Conservation (phyloP, 64 coral and sea anemone genomes). For the Acropora yongei region DNA sequence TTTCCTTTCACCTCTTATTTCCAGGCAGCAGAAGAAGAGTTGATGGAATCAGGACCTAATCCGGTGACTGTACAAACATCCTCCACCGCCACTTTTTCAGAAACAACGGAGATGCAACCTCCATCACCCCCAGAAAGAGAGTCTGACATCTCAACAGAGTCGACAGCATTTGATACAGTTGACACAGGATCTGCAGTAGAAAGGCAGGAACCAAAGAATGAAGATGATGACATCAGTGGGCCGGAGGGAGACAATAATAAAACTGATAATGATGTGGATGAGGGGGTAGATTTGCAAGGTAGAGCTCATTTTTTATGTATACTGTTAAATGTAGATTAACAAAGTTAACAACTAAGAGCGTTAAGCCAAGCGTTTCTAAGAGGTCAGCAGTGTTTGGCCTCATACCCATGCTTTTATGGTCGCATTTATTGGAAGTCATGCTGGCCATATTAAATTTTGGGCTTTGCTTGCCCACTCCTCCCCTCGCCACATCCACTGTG, state of each 20-base stretch:
- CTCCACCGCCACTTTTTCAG: slow-evolving; percentile 46
- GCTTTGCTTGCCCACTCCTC: no score
- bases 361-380: no score
- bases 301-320: no score
- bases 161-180: slow-evolving; percentile 5
- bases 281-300: slow-evolving; percentile 98
- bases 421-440: no score
- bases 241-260: slow-evolving; percentile 14
- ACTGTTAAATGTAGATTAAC: no score
- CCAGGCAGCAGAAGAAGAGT: slow-evolving; percentile 80
- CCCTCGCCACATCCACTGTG: no score
- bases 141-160: background rate
- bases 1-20: slow-evolving; percentile 9
- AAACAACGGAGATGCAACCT: slow-evolving; percentile 26
- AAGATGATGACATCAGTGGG: slow-evolving; percentile 1
- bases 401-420: no score
- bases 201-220: slow-evolving; percentile 50
- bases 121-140: slow-evolving; percentile 1
- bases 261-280: slow-evolving; percentile 89
- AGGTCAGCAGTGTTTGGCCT: no score
- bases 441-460: no score
- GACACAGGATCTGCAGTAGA: slow-evolving; percentile 14
- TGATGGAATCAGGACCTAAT: slow-evolving; percentile 46
- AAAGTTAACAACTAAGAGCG: no score
- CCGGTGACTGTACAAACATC: slow-evolving; percentile 27